Evolutionary conservation across 2,888 invertebrate genomes (phyloP), one percentile per base, ranked within the genome.

Genomic region (Amiota minor): DNA sequence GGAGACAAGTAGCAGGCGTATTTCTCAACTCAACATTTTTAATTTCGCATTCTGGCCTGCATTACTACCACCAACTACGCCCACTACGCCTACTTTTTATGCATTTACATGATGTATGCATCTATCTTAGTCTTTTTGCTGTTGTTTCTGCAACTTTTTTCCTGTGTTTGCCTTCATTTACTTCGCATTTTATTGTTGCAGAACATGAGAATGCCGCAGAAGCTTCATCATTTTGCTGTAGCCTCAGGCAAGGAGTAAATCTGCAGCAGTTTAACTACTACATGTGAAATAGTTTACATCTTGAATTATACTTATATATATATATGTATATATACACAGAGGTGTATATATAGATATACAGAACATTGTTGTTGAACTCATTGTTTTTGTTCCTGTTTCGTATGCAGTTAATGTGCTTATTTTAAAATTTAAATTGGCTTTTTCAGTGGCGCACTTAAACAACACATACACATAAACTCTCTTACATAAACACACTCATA

Each of bases 341-440:
- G 12, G 67, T 9, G 64, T 1, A 72, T 9, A 74, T 14, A 75
- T 10, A 55, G n/a, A n/a, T 59, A 70, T 68, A 72, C 35, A n/a
- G 6, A 35, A 35, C 35, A 35, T 35, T 8, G 35, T 35, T 35
- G 35, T 35, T n/a, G n/a, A n/a, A 35, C 35, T 35, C 55, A 75
- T 76, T 76, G 72, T 74, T 72, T 80, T 77, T 72, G 76, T 59
- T 74, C 70, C 78, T 59, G 59, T 80, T 75, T 74, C 77, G 79
- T 77, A 77, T 83, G 84, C 81, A 83, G 83, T 82, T 85, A 85
- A 84, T 84, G 80, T 86, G 85, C 83, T 85, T 85, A 83, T 85
- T 85, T 86, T 83, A 81, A 84, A 86, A 86, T 85, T 85, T 86
- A 84, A 85, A 85, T 85, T 85, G 85, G 82, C 85, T 85, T 80